Evolutionary conservation across 2,797 vertebrate genomes (phyloP).

Genomic region (Adelosebastes latens): DNA sequence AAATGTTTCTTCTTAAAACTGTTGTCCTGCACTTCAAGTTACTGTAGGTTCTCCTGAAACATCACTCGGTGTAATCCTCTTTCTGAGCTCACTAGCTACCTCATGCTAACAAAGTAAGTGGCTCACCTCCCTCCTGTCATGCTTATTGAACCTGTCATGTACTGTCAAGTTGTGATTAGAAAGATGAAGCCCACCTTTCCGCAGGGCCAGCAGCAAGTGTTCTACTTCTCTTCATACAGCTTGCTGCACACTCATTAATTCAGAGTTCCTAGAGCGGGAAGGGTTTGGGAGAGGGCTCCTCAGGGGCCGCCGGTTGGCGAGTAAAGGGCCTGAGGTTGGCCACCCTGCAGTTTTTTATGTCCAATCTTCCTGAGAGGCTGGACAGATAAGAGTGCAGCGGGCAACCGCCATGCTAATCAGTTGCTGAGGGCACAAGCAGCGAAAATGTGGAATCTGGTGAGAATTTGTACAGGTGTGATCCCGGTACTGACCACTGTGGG

Average conservation of each 20-base stretch:
- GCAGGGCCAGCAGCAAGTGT: neutral
- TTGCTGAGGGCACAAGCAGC: slow-evolving; percentile 23
- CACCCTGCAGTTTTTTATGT: slow-evolving; percentile 41
- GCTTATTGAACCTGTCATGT: slow-evolving; percentile 24
- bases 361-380: slow-evolving; percentile 25
- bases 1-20: too few relatives aligned
- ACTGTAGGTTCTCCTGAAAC: neutral
- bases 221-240: neutral
- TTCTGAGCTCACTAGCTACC: neutral
- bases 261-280: neutral
- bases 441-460: slow-evolving; percentile 89
- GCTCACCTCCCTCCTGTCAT: neutral
- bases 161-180: slow-evolving; percentile 25
- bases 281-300: slow-evolving; percentile 5
- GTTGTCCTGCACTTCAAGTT: neutral
- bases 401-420: slow-evolving; percentile 48
- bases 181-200: neutral
- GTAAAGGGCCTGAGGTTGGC: slow-evolving; percentile 26
- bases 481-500: slow-evolving; percentile 73
- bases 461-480: slow-evolving; percentile 89
- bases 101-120: neutral
- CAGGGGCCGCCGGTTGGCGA: neutral
- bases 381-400: slow-evolving; percentile 43
- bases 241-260: slow-evolving; percentile 39
- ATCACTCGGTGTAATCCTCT: neutral